Conservation (phyloP, 2,113 vertebrate species). For the Bufo gargarizans region DNA sequence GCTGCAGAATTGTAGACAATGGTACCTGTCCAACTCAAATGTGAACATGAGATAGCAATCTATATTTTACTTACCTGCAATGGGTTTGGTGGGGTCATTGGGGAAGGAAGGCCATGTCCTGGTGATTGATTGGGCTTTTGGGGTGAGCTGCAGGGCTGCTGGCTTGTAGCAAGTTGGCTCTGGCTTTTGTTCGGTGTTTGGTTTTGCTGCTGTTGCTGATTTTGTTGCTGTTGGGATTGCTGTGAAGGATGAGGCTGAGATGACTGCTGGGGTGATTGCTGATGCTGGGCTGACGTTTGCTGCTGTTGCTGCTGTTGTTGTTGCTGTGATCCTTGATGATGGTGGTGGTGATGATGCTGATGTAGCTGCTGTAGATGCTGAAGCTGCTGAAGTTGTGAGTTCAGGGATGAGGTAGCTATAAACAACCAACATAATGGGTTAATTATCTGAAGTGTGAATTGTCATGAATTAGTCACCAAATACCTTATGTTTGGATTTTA, state of each 20-base stretch:
- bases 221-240: conserved; percentile 70
- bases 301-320: conserved; percentile 68
- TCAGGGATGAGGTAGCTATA: conserved; percentile 98
- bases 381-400: conserved; percentile 96
- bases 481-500: neutral
- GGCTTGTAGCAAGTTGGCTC: conserved; percentile 75
- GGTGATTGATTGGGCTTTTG: conserved; percentile 91
- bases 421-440: conserved; percentile 62
- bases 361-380: conserved; percentile 97
- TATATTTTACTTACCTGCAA: conserved; percentile 77
- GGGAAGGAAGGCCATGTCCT: conserved; percentile 87
- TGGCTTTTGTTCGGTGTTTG: conserved; percentile 78
- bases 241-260: conserved; percentile 67
- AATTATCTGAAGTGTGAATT: neutral
- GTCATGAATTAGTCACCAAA: neutral
- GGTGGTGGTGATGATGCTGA: conserved; percentile 83
- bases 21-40: neutral
- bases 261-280: conserved; percentile 68
- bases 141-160: conserved; percentile 81
- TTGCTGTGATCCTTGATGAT: conserved; percentile 64
- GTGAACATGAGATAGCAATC: neutral
- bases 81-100: conserved; percentile 89
- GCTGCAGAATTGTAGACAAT: neutral
- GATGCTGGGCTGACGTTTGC: conserved; percentile 70
- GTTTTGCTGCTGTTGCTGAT: conserved; percentile 71